Base-by-base conservation (phyloP, 2,888 invertebrate species). In the Dinocampus coccinellae region DNA sequence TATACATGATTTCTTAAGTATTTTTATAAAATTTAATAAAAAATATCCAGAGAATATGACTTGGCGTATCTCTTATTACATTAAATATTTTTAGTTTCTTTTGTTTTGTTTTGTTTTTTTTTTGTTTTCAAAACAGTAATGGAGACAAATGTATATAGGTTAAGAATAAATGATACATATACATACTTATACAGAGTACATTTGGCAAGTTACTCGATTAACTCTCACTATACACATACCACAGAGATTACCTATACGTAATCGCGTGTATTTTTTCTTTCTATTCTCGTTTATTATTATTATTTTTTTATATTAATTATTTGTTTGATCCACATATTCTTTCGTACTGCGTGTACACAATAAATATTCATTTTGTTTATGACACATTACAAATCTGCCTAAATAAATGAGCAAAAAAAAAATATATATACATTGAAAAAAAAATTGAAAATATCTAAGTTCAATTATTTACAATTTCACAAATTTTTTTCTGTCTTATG, bases 321-420 rank as follows among this genome's bases (percentile, higher is more conserved):
- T 66, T 52, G 70, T 26, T 52, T 75, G 79, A 77, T 76, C 78
- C 73, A 77, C 73, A 77, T 69, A 80, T 82, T 74, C 76, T 75
- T 65, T 24, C 57, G 26, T 74, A 74, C n/a, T n/a, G 78, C 78
- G 78, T 1, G 47, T 2, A 70, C 53, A 70, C 53, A 64, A 69
- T 62, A 20, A 47, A 16, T 47, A n/a, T 16, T 47, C 47, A 47
- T 47, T 2, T n/a, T 16, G n/a, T 20, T 36, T 16, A 7, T 7
- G 29, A 29, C 7, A 29, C 7, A 47, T 47, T n/a, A 16, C 16
- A 47, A 6, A 47, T 16, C 16, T 16, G 0, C 20, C 7, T 47
- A 10, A 36, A 36, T n/a, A 16, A 47, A 47, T 29, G 3, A 29
- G 29, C 29, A 29, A 29, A 29, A 29, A 29, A 29, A 29, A 29